Evolutionary conservation across 1,140 invertebrate genomes (phyloP), one percentile per base, ranked within the genome.

Genomic region (Paralvinella palmiformis): DNA sequence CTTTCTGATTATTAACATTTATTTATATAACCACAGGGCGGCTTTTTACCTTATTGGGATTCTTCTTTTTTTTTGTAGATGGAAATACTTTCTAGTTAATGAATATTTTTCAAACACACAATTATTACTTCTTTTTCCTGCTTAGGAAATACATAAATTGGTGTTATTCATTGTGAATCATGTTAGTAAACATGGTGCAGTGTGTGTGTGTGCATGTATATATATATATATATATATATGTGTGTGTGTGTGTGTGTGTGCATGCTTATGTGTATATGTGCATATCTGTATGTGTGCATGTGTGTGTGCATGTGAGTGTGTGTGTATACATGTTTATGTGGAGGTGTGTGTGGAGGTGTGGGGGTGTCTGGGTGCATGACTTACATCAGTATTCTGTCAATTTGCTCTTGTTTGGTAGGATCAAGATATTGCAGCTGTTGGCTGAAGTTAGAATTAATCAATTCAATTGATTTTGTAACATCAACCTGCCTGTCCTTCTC

Each of bases 391-490:
- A 57, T 13, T 33, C 5, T n/a, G n/a, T 33, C 53, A 27, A 56
- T 33, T 33, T 33, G 24, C 27, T 57, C 22, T 63, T 75, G 74
- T n/a, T 72, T 59, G 33, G 58, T 53, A 15, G 74, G 73, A 33
- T 74, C 65, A 20, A 69, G 32, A n/a, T 60, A 72, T 10, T 72
- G 55, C 17, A 78, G 36, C 53, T 65, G 67, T 27, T 71, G 62
- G 33, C 57, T 66, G 13, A 78, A 48, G 31, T 74, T 69, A 24
- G 24, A 64, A 37, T 73, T 71, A 10, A 77, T 64, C 7, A 69
- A 63, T n/a, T 68, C 63, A 10, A 78, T 63, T 17, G 74, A 73
- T 27, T 69, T 68, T 52, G 45, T 67, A 3, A 76, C 66, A 64
- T 65, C 65, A 10, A 68, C 68, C 35, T 69, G 50, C 56, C 70